Evolutionary conservation across 2,888 invertebrate species (phyloP).

Genomic region (Chirona hameri): DNA sequence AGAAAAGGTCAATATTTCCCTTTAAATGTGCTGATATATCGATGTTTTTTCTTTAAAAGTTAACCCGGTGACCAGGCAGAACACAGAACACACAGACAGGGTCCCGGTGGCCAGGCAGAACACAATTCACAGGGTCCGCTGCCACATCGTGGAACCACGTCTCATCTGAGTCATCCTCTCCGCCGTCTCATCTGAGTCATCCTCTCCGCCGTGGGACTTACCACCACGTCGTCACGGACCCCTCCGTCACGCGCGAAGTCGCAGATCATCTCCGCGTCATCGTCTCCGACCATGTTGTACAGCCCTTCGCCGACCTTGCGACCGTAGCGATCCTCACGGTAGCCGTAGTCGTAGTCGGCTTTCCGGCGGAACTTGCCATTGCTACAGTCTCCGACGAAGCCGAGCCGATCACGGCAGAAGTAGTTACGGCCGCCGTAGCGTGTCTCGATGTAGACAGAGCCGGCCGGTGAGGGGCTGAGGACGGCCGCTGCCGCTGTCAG

Average conservation of each 20-base stretch:
- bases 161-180: no score
- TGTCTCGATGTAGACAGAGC: not conserved
- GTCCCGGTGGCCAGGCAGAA: no score
- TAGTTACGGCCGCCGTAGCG: not conserved
- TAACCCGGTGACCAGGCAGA: no score
- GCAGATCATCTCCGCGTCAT: conserved; percentile 3
- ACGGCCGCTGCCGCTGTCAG: not conserved
- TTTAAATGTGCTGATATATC: no score
- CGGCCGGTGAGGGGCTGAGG: not conserved
- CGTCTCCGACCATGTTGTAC: not conserved
- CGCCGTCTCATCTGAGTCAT: not conserved
- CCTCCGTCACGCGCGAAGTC: conserved; percentile 1
- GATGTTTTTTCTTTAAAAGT: no score
- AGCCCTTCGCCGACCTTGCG: not conserved
- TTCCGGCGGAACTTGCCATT: no score
- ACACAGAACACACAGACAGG: no score
- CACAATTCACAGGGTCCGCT: no score
- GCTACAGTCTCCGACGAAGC: not conserved
- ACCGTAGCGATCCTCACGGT: not conserved
- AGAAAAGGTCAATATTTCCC: no score
- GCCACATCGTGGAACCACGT: no score
- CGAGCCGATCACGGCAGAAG: conserved; percentile 3
- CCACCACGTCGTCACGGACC: not conserved
- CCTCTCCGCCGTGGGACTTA: not conserved
- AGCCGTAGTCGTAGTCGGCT: not conserved